Percentiles rank a stretch among this genome's conserved stretches.
phyloP scores from a whole-genome alignment of 2,888 invertebrate genomes.

The Eudasyphora cyanicolor region DNA sequence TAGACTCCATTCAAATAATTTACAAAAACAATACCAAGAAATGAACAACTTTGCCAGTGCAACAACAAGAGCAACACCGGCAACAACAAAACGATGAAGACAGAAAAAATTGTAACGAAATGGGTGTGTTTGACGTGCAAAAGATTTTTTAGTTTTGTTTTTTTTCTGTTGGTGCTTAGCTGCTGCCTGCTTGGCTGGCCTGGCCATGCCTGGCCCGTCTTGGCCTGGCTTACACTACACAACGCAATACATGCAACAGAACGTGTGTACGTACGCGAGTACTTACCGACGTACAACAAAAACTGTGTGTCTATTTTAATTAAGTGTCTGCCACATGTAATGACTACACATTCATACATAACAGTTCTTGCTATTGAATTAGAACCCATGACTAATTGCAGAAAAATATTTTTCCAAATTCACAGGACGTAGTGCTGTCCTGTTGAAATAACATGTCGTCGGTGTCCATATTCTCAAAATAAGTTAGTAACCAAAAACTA shows the following conservation, averaged over 20 bases:
- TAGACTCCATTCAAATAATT: conserved; percentile 52
- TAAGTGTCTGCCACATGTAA: conserved; percentile 66
- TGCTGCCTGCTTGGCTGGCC: neutral
- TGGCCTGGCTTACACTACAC: neutral
- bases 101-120: conserved; percentile 61
- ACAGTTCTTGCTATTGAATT: conserved; percentile 37
- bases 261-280: conserved; percentile 47
- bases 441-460: too few species aligned
- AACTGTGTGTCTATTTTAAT: conserved; percentile 63
- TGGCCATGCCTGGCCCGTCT: neutral
- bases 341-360: conserved; percentile 62
- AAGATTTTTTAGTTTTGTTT: conserved; percentile 60
- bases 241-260: conserved; percentile 63
- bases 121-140: conserved; percentile 66
- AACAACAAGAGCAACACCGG: conserved; percentile 35
- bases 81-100: neutral
- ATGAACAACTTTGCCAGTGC: conserved; percentile 47
- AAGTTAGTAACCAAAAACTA: too few species aligned
- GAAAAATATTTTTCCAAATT: too few species aligned
- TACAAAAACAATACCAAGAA: conserved; percentile 27
- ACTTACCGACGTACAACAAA: conserved; percentile 42
- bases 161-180: neutral
- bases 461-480: too few species aligned
- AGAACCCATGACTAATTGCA: too few species aligned
- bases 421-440: too few species aligned